phyloP scores from a whole-genome alignment of 1,140 invertebrate genomes.

The Hestina assimilis region DNA sequence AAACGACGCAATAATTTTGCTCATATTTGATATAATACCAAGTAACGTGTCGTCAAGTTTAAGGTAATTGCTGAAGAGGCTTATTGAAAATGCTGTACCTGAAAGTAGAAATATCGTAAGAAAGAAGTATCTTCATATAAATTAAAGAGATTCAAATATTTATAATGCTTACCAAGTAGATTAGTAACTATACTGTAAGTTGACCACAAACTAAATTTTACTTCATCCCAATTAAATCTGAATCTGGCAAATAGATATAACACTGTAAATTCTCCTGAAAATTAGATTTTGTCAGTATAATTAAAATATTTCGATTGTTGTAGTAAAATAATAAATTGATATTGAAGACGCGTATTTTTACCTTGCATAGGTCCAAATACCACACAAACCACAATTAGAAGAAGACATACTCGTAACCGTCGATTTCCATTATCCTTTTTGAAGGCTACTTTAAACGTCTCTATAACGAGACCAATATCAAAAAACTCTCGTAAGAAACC shows the following conservation, averaged over 20 bases:
- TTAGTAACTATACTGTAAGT: slow-evolving; percentile 82
- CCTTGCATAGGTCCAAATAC: slow-evolving; percentile 89
- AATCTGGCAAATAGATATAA: slow-evolving; percentile 87
- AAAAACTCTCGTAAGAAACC: slow-evolving; percentile 83
- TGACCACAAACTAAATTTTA: slow-evolving; percentile 88
- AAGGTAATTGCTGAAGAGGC: slow-evolving; percentile 86
- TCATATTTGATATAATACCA: slow-evolving; percentile 86
- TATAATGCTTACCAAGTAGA: slow-evolving; percentile 51
- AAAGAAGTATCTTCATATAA: background rate
- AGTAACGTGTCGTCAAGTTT: slow-evolving; percentile 88
- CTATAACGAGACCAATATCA: slow-evolving; percentile 83
- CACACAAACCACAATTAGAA: slow-evolving; percentile 88
- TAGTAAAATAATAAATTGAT: background rate
- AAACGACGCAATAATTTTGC: slow-evolving; percentile 87
- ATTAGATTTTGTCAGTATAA: too few species aligned
- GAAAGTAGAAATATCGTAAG: slow-evolving; percentile 21
- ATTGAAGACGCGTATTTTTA: too few species aligned
- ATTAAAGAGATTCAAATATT: background rate
- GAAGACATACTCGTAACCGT: slow-evolving; percentile 82
- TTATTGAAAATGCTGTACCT: slow-evolving; percentile 87
- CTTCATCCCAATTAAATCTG: slow-evolving; percentile 89
- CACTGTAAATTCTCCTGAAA: slow-evolving; percentile 87
- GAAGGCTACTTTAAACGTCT: slow-evolving; percentile 87
- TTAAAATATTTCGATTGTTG: background rate
- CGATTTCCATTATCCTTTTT: slow-evolving; percentile 84